phyloP scores from a whole-genome alignment of 1,140 invertebrate species.

The Lucilia cuprina region DNA sequence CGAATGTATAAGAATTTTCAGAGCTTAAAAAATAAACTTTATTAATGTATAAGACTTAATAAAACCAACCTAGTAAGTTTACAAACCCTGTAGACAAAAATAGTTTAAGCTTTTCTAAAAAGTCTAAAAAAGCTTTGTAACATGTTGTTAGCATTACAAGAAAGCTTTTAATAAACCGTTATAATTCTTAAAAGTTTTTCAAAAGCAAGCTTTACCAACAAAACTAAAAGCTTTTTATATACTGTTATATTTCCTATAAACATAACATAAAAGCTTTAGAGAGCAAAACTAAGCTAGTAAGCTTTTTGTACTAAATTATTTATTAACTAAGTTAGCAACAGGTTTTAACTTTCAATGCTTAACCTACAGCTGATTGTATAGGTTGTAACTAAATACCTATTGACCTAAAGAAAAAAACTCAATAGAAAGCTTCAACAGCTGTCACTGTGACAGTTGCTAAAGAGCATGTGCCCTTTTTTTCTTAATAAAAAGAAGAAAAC shows the following conservation, averaged over 20 bases:
- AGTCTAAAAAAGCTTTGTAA: too few species aligned
- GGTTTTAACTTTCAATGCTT: neutral
- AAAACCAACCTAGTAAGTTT: too few species aligned
- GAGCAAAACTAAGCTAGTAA: neutral
- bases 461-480: slow-evolving; percentile 53
- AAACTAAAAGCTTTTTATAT: too few species aligned
- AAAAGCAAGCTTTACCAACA: too few species aligned
- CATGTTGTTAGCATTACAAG: too few species aligned
- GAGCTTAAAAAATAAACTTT: too few species aligned
- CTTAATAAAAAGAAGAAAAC: neutral
- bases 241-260: neutral
- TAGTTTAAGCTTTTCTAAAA: too few species aligned
- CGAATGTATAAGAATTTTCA: too few species aligned
- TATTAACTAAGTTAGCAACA: neutral
- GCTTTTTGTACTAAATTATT: neutral
- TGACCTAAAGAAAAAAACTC: neutral
- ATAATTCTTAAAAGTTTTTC: neutral
- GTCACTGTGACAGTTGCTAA: slow-evolving; percentile 31
- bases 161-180: too few species aligned
- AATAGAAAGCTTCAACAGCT: slow-evolving; percentile 27
- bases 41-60: too few species aligned
- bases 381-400: neutral
- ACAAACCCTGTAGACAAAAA: too few species aligned
- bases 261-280: neutral
- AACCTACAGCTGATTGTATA: neutral